phyloP scores from a whole-genome alignment of 2,888 invertebrate species.

The Brenthis daphne region DNA sequence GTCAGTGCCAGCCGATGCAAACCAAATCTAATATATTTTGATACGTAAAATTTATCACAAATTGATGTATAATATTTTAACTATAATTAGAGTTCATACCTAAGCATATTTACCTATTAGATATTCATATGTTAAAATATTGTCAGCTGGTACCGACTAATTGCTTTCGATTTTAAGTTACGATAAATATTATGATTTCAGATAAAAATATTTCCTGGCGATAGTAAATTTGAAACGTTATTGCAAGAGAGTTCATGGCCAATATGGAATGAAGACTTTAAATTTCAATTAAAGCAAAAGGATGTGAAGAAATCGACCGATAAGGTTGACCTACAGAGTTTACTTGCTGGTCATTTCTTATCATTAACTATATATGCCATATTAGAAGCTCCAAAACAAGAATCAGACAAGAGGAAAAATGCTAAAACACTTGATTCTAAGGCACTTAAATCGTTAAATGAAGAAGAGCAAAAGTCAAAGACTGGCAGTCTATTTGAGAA shows the following conservation, averaged over 20 bases:
- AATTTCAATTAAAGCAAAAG: conserved; percentile 84
- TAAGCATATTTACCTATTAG: too few species aligned
- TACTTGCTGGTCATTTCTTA: conserved; percentile 85
- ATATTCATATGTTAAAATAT: too few species aligned
- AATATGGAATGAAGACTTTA: conserved; percentile 90
- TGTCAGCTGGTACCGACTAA: too few species aligned
- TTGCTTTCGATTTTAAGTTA: too few species aligned
- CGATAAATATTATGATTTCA: conserved; percentile 59
- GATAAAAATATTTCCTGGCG: conserved; percentile 90
- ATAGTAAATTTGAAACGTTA: conserved; percentile 88
- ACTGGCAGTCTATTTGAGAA: conserved; percentile 72
- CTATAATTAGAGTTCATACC: too few species aligned
- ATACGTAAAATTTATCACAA: too few species aligned
- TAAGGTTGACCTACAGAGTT: conserved; percentile 78
- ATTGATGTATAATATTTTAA: too few species aligned
- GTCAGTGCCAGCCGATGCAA: too few species aligned
- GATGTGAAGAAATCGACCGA: conserved; percentile 74
- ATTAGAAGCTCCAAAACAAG: conserved; percentile 81
- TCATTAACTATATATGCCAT: conserved; percentile 87
- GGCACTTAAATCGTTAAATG: conserved; percentile 63
- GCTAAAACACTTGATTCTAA: conserved; percentile 62
- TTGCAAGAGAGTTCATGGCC: conserved; percentile 90
- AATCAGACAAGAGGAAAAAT: conserved; percentile 64
- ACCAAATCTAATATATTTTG: too few species aligned
- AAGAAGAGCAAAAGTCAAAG: conserved; percentile 76